Evolutionary conservation across 2,113 vertebrate genomes (phyloP).

Genomic region (Salvelinus sp.): DNA sequence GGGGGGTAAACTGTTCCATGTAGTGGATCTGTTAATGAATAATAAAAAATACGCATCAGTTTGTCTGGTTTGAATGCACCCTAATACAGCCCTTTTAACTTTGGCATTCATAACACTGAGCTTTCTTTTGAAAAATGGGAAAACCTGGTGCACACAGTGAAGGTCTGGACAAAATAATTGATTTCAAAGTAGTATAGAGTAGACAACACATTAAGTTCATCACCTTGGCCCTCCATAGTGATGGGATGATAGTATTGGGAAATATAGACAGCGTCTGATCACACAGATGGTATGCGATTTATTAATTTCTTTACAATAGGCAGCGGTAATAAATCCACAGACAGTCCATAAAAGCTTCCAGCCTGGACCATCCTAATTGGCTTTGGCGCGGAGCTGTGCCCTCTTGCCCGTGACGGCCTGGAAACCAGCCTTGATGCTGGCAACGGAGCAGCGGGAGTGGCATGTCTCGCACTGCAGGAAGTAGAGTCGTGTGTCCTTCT

Average conservation of each 20-base stretch:
- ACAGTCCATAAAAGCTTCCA: conserved; percentile 43
- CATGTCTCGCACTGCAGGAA: conserved; percentile 99
- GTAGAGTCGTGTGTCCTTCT: conserved; percentile 98
- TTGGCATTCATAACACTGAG: no score
- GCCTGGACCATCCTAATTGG: conserved; percentile 76
- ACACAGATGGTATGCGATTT: conserved; percentile 38
- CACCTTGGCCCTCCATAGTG: background rate
- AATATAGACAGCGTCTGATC: conserved; percentile 15
- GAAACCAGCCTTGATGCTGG: conserved; percentile 99
- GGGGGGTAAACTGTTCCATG: no score
- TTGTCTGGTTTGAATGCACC: no score
- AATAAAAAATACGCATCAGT: no score
- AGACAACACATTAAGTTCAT: no score
- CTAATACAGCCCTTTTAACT: no score
- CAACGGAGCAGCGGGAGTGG: conserved; percentile 98
- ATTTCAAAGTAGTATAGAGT: no score
- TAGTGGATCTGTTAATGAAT: no score
- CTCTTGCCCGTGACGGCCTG: conserved; percentile 99
- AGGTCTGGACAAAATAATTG: no score
- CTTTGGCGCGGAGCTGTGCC: conserved; percentile 99
- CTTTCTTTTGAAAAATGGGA: no score
- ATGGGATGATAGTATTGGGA: background rate
- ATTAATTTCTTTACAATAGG: conserved; percentile 29
- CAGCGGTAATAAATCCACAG: conserved; percentile 25
- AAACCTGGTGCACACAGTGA: no score